phyloP scores from a whole-genome alignment of 2,113 vertebrate species.

The Numida meleagris region DNA sequence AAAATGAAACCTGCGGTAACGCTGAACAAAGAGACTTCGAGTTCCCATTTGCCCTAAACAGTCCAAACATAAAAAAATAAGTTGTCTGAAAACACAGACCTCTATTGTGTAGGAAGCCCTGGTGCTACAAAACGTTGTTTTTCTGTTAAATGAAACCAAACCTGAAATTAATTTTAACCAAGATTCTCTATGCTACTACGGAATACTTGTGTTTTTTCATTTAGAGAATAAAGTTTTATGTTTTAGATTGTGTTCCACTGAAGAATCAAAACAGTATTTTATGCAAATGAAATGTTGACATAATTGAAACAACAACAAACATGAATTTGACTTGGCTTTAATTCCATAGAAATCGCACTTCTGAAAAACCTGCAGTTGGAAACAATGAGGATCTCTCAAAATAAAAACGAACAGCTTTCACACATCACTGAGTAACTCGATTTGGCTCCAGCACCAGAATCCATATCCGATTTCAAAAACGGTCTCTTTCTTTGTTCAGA shows the following conservation, averaged over 20 bases:
- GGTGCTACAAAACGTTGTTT: neutral
- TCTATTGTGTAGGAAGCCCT: neutral
- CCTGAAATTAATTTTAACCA: neutral
- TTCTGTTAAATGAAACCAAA: neutral
- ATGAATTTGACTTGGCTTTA: conserved; percentile 47
- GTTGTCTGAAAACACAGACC: neutral
- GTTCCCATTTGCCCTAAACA: neutral
- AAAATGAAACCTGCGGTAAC: neutral
- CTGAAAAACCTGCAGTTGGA: conserved; percentile 1
- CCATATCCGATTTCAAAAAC: neutral
- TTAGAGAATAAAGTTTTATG: conserved; percentile 25
- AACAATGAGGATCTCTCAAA: conserved; percentile 20
- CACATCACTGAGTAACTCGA: neutral
- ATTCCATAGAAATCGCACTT: conserved; percentile 33
- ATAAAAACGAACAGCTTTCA: conserved; percentile 32
- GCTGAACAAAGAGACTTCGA: neutral
- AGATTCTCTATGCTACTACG: neutral
- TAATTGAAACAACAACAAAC: conserved; percentile 44
- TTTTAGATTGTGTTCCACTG: neutral
- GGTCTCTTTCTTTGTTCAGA: neutral
- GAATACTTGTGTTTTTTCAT: neutral
- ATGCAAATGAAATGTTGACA: conserved; percentile 61
- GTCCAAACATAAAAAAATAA: neutral
- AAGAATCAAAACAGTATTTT: conserved; percentile 58
- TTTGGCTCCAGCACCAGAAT: neutral